phyloP scores from a whole-genome alignment of 2,888 invertebrate genomes.

The Aphodius sticticus region DNA sequence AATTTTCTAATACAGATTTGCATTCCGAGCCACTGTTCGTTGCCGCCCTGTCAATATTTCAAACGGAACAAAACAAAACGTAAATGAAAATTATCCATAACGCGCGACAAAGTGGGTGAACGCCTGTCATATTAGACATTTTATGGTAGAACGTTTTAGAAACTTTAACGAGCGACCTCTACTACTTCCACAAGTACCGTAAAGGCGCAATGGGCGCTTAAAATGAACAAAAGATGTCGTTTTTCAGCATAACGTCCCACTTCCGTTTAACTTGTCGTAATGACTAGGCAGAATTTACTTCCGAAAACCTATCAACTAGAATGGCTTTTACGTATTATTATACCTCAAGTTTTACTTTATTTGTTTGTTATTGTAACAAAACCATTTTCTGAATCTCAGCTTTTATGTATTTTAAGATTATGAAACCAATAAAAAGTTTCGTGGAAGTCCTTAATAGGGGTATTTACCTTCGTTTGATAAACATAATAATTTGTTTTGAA shows the following conservation, averaged over 20 bases:
- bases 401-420: no score
- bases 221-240: not conserved
- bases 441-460: no score
- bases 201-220: not conserved
- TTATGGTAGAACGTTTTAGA: not conserved
- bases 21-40: not conserved
- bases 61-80: not conserved
- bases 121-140: not conserved
- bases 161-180: conserved; percentile 4
- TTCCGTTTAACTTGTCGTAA: not conserved
- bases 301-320: no score
- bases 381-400: no score
- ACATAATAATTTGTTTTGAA: no score
- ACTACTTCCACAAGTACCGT: not conserved
- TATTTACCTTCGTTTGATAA: no score
- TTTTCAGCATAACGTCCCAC: not conserved
- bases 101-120: not conserved
- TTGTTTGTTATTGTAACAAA: no score
- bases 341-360: no score
- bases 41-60: not conserved
- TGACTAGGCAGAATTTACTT: no score
- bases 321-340: no score
- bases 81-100: not conserved
- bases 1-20: not conserved
- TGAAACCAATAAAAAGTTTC: no score